Evolutionary conservation across 2,888 invertebrate genomes (phyloP), one percentile per base, ranked within the genome.

Genomic region (Smittia sp.): DNA sequence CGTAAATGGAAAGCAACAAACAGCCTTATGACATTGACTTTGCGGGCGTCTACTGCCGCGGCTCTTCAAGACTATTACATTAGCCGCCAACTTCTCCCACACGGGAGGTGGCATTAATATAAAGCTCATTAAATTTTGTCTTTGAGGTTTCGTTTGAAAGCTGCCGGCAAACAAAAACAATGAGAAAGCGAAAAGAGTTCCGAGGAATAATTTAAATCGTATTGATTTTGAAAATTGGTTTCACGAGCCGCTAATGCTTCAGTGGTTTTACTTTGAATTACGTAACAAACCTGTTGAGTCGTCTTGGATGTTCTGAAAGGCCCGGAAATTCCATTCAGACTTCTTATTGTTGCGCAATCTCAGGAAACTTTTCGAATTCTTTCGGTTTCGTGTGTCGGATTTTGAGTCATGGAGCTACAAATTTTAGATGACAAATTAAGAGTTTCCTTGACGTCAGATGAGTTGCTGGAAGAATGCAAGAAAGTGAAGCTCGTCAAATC

Each of bases 111-210:
- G 46, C 46, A 46, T 46, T n/a, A 46, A 46, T 11, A 46, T 46
- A n/a, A 15, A 46, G 46, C 46, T 46, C 15, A 46, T 46, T 46
- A 46, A 46, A 46, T 46, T 11, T 46, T 46, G 32, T 32, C n/a
- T 46, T 3, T 46, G 46, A n/a, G 6, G 2, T 46, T 15, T 11
- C n/a, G 11, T 46, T 46, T 46, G 46, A 46, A n/a, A 15, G 6
- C n/a, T n/a, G 46, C 46, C 46, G 46, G n/a, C 11, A 46, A 46
- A 11, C 46, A 11, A 46, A 46, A 46, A 46, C 46, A 46, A 46
- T 46, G 46, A 46, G 46, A 46, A 46, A 46, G 46, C 46, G 46
- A 46, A 46, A 46, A n/a, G 46, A 46, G 11, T 46, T 46, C 15
- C 15, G 46, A 46, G 11, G 15, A 32, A 32, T 32, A 32, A 32